Evolutionary conservation across 2,113 vertebrate species (phyloP).

Genomic region (Cebidichthys violaceus): DNA sequence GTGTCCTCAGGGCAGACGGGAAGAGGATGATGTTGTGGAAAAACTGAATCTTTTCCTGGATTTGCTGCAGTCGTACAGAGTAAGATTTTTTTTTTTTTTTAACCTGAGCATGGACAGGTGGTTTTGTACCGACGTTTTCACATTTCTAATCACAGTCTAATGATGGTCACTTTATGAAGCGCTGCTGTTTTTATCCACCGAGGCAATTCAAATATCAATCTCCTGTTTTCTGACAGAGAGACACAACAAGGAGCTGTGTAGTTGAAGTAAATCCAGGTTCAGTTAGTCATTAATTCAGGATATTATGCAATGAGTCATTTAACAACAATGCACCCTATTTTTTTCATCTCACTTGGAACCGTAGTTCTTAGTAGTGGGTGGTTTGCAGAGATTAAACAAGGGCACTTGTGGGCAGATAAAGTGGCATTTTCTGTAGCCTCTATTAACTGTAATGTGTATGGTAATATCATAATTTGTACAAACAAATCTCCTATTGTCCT

Average conservation of each 20-base stretch:
- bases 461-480: neutral
- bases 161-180: neutral
- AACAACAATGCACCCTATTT: constrained; percentile 3
- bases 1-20: constrained; percentile 90
- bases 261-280: neutral
- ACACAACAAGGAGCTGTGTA: neutral
- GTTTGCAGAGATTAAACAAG: neutral
- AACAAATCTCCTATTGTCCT: neutral
- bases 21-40: constrained; percentile 97
- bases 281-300: neutral
- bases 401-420: constrained; percentile 7
- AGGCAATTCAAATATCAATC: neutral
- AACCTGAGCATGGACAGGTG: neutral
- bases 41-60: constrained; percentile 97
- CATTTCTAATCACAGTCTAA: neutral
- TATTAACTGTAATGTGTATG: constrained; percentile 17
- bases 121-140: neutral
- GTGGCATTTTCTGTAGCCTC: neutral
- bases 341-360: neutral
- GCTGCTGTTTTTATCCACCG: neutral
- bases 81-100: constrained; percentile 75
- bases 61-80: constrained; percentile 96
- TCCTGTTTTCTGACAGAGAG: constrained; percentile 10
- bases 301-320: constrained; percentile 19
- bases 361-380: constrained; percentile 2